Evolutionary conservation across 2,797 vertebrate species (phyloP).

Genomic region (Hippocampus kuda): DNA sequence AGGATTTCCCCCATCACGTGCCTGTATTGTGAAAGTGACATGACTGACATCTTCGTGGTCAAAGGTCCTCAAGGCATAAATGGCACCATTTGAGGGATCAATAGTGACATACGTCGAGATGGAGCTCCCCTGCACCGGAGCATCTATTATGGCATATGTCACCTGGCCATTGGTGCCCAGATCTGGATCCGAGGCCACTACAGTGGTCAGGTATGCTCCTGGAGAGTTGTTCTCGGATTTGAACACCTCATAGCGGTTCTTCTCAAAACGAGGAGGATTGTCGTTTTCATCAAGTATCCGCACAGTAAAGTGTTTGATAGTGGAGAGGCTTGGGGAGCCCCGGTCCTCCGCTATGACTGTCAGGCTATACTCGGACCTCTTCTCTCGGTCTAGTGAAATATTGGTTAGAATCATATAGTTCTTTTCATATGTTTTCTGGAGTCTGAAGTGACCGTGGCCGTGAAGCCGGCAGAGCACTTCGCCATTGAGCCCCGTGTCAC

Average conservation of each 20-base stretch:
- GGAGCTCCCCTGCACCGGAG: slow-evolving; percentile 73
- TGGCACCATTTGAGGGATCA: slow-evolving; percentile 87
- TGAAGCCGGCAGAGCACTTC: slow-evolving; percentile 85
- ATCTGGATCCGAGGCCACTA: slow-evolving; percentile 88
- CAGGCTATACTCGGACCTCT: slow-evolving; percentile 90
- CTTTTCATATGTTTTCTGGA: slow-evolving; percentile 91
- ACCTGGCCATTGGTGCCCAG: slow-evolving; percentile 90
- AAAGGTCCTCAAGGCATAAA: slow-evolving; percentile 88
- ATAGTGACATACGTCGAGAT: slow-evolving; percentile 91
- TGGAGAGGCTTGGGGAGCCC: slow-evolving; percentile 85
- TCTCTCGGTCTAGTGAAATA: slow-evolving; percentile 85
- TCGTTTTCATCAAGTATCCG: slow-evolving; percentile 93
- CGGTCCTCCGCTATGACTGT: slow-evolving; percentile 91
- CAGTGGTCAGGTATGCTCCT: slow-evolving; percentile 84
- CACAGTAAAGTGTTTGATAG: slow-evolving; percentile 92
- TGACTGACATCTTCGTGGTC: slow-evolving; percentile 89
- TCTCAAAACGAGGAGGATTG: slow-evolving; percentile 90
- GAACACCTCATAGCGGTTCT: slow-evolving; percentile 85
- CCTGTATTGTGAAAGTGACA: slow-evolving; percentile 82
- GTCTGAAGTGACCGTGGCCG: slow-evolving; percentile 89
- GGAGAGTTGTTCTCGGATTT: slow-evolving; percentile 95
- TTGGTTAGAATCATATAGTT: slow-evolving; percentile 97
- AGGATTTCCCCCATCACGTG: slow-evolving; percentile 75
- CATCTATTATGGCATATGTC: slow-evolving; percentile 85
- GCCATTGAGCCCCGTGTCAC: slow-evolving; percentile 82